Conservation (phyloP, 1,140 invertebrate genomes). For the Hypsibius dujardini region DNA sequence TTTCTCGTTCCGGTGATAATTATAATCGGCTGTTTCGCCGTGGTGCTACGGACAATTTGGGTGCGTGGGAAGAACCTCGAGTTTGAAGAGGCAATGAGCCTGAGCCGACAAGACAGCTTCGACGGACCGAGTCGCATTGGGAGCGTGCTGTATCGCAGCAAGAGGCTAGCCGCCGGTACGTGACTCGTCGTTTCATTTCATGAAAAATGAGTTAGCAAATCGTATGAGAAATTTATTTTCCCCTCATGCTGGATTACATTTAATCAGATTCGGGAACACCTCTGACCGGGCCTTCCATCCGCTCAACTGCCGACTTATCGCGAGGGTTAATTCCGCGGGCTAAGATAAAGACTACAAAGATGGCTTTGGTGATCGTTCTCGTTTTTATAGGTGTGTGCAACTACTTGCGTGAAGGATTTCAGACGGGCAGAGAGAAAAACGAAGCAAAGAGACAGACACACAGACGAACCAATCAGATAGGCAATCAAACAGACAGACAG, state of each 20-base stretch:
- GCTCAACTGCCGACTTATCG: slow-evolving; percentile 22
- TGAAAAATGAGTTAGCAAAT: too few species aligned
- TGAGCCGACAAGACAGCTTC: slow-evolving; percentile 10
- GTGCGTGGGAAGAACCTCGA: slow-evolving; percentile 42
- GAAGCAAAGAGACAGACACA: background rate
- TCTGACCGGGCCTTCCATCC: background rate
- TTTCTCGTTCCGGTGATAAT: slow-evolving; percentile 74
- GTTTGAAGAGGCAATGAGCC: slow-evolving; percentile 14
- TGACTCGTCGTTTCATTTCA: too few species aligned
- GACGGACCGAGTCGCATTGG: background rate
- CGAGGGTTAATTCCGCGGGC: slow-evolving; percentile 73
- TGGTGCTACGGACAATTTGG: slow-evolving; percentile 84
- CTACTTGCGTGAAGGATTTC: background rate
- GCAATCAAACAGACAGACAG: too few species aligned
- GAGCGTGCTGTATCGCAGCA: slow-evolving; percentile 21
- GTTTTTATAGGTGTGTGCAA: slow-evolving; percentile 39
- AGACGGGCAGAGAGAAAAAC: background rate
- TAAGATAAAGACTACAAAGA: slow-evolving; percentile 90
- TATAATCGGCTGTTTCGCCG: slow-evolving; percentile 70
- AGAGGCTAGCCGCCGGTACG: slow-evolving; percentile 14
- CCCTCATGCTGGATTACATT: too few species aligned
- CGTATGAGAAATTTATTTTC: background rate
- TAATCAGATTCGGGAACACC: too few species aligned
- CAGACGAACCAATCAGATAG: background rate
- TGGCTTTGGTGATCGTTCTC: slow-evolving; percentile 86